Conservation (phyloP, 1,140 invertebrate genomes). For the Oryctes rhinoceros region DNA sequence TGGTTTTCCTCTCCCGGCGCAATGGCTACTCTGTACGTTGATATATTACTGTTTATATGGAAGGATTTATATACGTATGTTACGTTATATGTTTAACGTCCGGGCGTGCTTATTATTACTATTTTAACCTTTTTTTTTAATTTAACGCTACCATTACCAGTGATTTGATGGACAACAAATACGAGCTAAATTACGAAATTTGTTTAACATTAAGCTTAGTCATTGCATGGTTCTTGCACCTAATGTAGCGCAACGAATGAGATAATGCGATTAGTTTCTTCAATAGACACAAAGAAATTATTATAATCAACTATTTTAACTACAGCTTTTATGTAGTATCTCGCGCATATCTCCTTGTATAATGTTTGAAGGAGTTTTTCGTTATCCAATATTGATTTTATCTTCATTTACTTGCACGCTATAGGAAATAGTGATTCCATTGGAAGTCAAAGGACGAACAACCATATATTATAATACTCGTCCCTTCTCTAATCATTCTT, state of each 20-base stretch:
- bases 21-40: background rate
- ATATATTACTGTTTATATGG: too few relatives aligned
- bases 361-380: too few relatives aligned
- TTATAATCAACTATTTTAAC: too few relatives aligned
- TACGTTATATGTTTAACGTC: background rate
- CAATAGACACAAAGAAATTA: too few relatives aligned
- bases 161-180: background rate
- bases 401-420: too few relatives aligned
- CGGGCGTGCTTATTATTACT: background rate
- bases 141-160: background rate
- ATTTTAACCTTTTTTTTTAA: background rate
- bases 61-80: background rate
- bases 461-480: too few relatives aligned
- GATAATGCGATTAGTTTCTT: background rate
- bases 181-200: background rate
- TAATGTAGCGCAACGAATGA: constrained; percentile 9
- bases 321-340: too few relatives aligned
- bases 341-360: too few relatives aligned
- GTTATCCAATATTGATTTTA: too few relatives aligned
- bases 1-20: background rate
- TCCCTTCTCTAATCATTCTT: too few relatives aligned
- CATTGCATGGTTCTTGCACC: background rate
- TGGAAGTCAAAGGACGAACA: too few relatives aligned
- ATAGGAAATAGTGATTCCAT: too few relatives aligned
- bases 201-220: background rate